These are phyloP conservation scores for Cotesia glomerata DNA, from an alignment of 1,140 invertebrate genomes.

Conservation along the genomic window DNA sequence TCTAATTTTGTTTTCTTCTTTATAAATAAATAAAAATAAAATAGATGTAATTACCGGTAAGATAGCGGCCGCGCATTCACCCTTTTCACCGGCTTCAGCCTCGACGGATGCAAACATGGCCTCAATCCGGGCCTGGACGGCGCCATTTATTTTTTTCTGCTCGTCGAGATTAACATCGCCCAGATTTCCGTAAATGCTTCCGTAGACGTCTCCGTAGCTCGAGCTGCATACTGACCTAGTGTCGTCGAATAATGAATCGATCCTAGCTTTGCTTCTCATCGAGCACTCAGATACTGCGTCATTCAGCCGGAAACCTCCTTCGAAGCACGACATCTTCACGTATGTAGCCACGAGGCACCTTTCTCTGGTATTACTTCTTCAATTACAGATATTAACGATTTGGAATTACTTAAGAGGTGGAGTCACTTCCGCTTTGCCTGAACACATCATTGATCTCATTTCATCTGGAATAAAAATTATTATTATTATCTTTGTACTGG, in stretches of 20 bases:
- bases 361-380: neutral
- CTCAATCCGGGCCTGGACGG: slow-evolving; percentile 83
- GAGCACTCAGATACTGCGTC: slow-evolving; percentile 57
- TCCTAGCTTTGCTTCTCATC: slow-evolving; percentile 63
- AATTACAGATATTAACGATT: neutral
- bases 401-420: no score
- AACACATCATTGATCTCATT: no score
- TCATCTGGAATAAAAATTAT: no score
- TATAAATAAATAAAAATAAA: no score
- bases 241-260: slow-evolving; percentile 84
- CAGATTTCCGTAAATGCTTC: slow-evolving; percentile 19
- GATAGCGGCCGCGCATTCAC: slow-evolving; percentile 59
- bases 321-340: slow-evolving; percentile 47
- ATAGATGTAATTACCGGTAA: slow-evolving; percentile 47
- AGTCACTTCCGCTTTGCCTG: no score
- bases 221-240: slow-evolving; percentile 56
- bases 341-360: neutral
- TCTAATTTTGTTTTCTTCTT: no score
- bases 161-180: slow-evolving; percentile 48
- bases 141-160: slow-evolving; percentile 68
- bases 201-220: slow-evolving; percentile 47
- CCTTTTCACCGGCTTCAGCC: slow-evolving; percentile 67
- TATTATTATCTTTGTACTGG: no score
- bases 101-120: slow-evolving; percentile 82
- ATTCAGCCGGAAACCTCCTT: slow-evolving; percentile 54